phyloP scores from a whole-genome alignment of 2,113 vertebrate species.

The Xiphophorus maculatus region DNA sequence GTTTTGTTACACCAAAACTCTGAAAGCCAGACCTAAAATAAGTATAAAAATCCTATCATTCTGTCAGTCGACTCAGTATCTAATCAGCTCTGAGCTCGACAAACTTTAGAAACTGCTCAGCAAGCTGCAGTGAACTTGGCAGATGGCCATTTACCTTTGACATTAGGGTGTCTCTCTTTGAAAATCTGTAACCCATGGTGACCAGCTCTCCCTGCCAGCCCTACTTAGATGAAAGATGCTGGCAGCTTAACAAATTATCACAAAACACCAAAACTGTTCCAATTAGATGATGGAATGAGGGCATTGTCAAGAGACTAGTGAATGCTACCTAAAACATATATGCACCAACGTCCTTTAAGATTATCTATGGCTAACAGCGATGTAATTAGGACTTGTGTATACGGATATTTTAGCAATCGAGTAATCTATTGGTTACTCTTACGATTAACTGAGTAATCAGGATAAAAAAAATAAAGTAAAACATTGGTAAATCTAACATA shows the following conservation, averaged over 20 bases:
- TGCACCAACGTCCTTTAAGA: too few species aligned
- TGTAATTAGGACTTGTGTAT: too few species aligned
- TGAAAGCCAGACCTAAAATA: background rate
- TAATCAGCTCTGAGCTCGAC: slow-evolving; percentile 46
- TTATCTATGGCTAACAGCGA: too few species aligned
- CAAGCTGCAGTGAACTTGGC: slow-evolving; percentile 32
- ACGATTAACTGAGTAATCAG: too few species aligned
- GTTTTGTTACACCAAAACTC: background rate
- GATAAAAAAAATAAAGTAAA: too few species aligned
- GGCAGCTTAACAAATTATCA: slow-evolving; percentile 51
- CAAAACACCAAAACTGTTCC: slow-evolving; percentile 38
- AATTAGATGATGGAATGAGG: slow-evolving; percentile 36
- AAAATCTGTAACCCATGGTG: slow-evolving; percentile 37
- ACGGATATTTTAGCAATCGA: too few species aligned
- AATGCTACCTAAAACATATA: too few species aligned
- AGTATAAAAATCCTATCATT: background rate
- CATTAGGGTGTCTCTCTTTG: slow-evolving; percentile 42
- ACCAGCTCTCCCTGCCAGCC: slow-evolving; percentile 12
- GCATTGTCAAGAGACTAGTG: slow-evolving; percentile 1
- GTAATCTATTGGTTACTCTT: too few species aligned
- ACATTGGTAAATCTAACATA: too few species aligned
- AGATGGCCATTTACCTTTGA: slow-evolving; percentile 56
- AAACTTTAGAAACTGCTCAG: slow-evolving; percentile 29
- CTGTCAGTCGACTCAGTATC: background rate
- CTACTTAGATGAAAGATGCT: slow-evolving; percentile 34